These are phyloP conservation scores for Candoia aspera DNA, from an alignment of 2,113 vertebrate species.

Conservation along the genomic window DNA sequence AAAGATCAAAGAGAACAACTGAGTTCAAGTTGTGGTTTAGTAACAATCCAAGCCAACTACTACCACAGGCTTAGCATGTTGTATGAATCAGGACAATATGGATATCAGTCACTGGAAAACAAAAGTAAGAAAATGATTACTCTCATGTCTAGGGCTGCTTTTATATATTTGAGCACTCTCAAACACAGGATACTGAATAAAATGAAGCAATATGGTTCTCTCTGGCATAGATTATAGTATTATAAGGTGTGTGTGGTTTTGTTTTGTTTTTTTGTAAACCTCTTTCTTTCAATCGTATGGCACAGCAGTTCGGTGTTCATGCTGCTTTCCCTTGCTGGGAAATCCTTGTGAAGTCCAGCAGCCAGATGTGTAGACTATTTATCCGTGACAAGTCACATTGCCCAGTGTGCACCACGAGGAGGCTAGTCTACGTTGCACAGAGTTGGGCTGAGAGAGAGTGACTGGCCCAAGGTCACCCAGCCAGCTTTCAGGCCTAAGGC, in stretches of 20 bases:
- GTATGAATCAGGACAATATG: background rate
- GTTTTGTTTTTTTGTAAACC: background rate
- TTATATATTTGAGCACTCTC: background rate
- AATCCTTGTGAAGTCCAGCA: too few species aligned
- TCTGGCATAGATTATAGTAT: background rate
- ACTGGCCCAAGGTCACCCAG: too few species aligned
- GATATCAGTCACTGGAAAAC: background rate
- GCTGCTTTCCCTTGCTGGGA: too few species aligned
- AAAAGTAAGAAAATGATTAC: background rate
- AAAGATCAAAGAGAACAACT: background rate
- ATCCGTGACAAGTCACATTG: too few species aligned
- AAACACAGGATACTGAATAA: background rate
- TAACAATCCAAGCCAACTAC: background rate
- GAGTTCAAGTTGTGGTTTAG: background rate
- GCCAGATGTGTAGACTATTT: too few species aligned
- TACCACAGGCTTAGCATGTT: background rate
- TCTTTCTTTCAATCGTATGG: too few species aligned
- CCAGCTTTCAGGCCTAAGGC: too few species aligned
- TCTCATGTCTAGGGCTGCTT: background rate
- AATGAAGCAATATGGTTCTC: background rate
- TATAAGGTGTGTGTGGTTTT: too few species aligned
- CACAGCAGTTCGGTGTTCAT: too few species aligned
- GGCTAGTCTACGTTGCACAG: too few species aligned
- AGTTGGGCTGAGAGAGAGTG: too few species aligned
- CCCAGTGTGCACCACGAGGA: too few species aligned